These are phyloP conservation scores for Drosophila saltans DNA, from an alignment of 1,140 invertebrate genomes.

Conservation along the genomic window DNA sequence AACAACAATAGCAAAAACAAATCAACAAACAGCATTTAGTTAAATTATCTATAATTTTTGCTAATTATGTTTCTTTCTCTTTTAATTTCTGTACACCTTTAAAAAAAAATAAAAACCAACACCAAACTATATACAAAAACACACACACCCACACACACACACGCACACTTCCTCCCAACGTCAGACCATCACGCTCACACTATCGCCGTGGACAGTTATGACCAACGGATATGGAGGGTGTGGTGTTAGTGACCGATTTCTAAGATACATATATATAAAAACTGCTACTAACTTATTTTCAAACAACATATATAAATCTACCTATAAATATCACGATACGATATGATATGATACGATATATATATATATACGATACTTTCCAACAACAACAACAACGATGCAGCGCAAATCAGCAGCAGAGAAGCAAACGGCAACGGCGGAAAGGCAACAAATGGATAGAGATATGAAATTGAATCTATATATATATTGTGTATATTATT, in stretches of 20 bases:
- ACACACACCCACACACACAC: conserved; percentile 15
- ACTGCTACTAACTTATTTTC: conserved; percentile 40
- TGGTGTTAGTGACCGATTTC: conserved; percentile 81
- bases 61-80: conserved; percentile 78
- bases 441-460: too few relatives aligned
- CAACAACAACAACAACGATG: too few relatives aligned
- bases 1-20: neutral
- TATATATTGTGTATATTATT: too few relatives aligned
- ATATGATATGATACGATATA: too few relatives aligned
- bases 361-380: too few relatives aligned
- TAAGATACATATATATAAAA: conserved; percentile 39
- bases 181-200: conserved; percentile 82
- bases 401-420: too few relatives aligned
- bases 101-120: conserved; percentile 37
- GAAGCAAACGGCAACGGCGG: too few relatives aligned
- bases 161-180: conserved; percentile 20
- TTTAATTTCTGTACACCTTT: conserved; percentile 73
- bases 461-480: too few relatives aligned
- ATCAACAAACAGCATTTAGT: conserved; percentile 19
- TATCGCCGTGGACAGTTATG: conserved; percentile 81
- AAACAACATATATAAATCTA: too few relatives aligned
- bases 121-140: conserved; percentile 28
- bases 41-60: conserved; percentile 69
- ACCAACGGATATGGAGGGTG: conserved; percentile 65
- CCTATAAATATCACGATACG: too few relatives aligned